Conservation (phyloP, 2,888 invertebrate genomes). For the Lacanobia oleracea region DNA sequence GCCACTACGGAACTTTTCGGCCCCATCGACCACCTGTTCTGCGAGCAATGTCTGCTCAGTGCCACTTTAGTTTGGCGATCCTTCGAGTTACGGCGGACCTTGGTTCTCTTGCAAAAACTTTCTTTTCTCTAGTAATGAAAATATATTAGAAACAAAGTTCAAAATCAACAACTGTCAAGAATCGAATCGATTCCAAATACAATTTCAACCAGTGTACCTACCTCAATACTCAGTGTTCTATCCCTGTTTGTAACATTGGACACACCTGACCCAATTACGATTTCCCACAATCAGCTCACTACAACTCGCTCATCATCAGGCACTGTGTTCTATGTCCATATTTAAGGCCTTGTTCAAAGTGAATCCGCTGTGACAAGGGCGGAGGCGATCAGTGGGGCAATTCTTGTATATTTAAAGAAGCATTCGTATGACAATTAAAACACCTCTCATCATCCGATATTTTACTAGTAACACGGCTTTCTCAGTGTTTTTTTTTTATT, state of each 20-base stretch:
- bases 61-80: too few species aligned
- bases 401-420: neutral
- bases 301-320: conserved; percentile 45
- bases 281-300: conserved; percentile 58
- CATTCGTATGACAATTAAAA: too few species aligned
- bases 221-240: neutral
- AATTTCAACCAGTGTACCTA: neutral
- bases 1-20: too few species aligned
- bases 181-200: neutral
- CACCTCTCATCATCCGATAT: neutral
- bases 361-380: neutral
- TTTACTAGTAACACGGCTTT: too few species aligned
- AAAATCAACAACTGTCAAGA: neutral
- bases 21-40: too few species aligned
- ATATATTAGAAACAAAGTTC: neutral
- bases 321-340: conserved; percentile 51
- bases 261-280: conserved; percentile 56
- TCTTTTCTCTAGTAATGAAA: too few species aligned
- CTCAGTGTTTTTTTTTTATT: too few species aligned
- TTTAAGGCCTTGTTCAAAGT: conserved; percentile 3
- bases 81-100: too few species aligned
- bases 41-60: too few species aligned
- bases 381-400: neutral
- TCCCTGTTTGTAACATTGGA: conserved; percentile 12
- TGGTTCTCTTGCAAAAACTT: too few species aligned